These are phyloP conservation scores for Anthophora plumipes DNA, from an alignment of 2,888 invertebrate genomes.

Conservation along the genomic window DNA sequence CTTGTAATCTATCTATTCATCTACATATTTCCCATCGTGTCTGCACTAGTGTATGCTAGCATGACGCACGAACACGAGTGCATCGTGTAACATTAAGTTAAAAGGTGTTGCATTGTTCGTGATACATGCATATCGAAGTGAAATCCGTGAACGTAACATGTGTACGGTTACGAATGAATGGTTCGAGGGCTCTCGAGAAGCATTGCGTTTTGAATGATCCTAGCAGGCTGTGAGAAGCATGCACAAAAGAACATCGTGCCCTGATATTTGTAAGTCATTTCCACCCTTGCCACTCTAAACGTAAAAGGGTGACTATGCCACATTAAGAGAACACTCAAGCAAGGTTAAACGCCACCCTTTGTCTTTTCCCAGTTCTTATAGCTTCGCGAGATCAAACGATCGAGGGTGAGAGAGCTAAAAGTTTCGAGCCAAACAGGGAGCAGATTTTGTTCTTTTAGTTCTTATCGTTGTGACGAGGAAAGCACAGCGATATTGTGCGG, in stretches of 20 bases:
- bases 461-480: neutral
- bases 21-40: neutral
- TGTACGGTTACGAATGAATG: constrained; percentile 37
- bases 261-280: constrained; percentile 67
- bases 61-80: neutral
- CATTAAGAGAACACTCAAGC: constrained; percentile 69
- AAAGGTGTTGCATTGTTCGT: constrained; percentile 34
- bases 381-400: constrained; percentile 67
- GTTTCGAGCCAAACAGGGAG: constrained; percentile 8
- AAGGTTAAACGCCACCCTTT: constrained; percentile 69
- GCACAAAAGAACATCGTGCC: constrained; percentile 68
- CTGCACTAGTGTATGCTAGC: no score
- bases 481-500: neutral
- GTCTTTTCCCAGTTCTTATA: constrained; percentile 59
- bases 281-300: constrained; percentile 59
- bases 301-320: constrained; percentile 63
- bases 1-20: no score
- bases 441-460: neutral
- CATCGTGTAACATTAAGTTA: constrained; percentile 12
- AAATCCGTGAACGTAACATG: constrained; percentile 38
- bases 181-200: constrained; percentile 46
- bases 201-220: constrained; percentile 61
- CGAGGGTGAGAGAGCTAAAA: constrained; percentile 46
- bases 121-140: neutral
- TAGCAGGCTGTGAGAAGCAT: constrained; percentile 40